A percentile compares a stretch with the other conserved stretches of the same genome.
phyloP scores from a whole-genome alignment of 2,113 vertebrate species.

The Pseudopodoces humilis region DNA sequence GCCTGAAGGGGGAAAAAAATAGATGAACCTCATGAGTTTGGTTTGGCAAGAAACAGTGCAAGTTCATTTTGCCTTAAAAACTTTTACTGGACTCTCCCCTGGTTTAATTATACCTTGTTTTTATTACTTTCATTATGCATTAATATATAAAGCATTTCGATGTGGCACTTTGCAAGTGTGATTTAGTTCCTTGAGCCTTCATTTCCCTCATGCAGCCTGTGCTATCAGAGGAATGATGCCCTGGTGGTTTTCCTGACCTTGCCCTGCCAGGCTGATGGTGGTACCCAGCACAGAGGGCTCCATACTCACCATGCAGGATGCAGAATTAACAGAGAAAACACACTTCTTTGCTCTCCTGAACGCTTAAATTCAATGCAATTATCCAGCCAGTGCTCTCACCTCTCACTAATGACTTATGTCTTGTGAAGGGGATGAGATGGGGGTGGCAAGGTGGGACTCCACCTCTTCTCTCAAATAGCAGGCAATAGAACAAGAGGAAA shows the following conservation, averaged over 20 bases:
- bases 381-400: not conserved
- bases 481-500: not conserved
- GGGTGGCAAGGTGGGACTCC: not conserved
- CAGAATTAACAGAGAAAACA: not conserved
- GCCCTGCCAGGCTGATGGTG: not conserved
- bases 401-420: not conserved
- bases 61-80: not conserved
- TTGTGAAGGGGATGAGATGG: not conserved
- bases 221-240: not conserved
- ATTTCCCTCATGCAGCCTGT: not conserved
- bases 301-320: fast-evolving
- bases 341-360: not conserved
- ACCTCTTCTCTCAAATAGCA: not conserved
- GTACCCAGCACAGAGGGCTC: not conserved
- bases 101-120: not conserved
- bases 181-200: not conserved
- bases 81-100: not conserved
- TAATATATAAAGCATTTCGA: not conserved
- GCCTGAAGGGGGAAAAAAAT: not conserved
- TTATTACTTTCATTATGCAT: not conserved
- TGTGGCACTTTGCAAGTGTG: not conserved
- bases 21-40: slow-evolving; percentile 34
- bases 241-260: not conserved
- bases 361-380: not conserved
- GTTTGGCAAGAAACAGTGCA: slow-evolving; percentile 17